Base-by-base conservation (phyloP, 2,797 vertebrate genomes). In the Gymnocypris eckloni region DNA sequence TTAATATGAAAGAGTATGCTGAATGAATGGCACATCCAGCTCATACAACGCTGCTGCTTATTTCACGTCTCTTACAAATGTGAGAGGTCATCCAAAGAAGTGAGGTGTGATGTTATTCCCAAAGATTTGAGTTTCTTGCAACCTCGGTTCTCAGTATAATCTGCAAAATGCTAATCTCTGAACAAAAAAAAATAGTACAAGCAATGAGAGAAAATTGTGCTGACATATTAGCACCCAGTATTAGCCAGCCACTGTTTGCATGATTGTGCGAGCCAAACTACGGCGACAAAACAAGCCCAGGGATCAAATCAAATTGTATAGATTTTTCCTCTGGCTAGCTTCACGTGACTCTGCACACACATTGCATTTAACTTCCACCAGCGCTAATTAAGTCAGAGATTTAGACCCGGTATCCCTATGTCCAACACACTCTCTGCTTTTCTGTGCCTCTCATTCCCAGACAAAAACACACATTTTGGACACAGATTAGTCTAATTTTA, bases 331-430 rank as follows among this genome's bases (percentile, higher is more conserved):
- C 39, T 69, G 50, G 78, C 66, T 84, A 59, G 80, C 86, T 94
- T 94, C 93, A 94, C 92, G 91, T 95, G 94, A 93, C 82, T 10
- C 3, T 3, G 1, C 91, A 90, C 87, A 93, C 94, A 94, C 92
- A 92, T 92, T 93, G 92, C 90, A 89, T 89, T 90, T 79, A 78
- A 87, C 87, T 86, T 88, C 61, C 86, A 88, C 88, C 86, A 86
- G 87, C 76, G 85, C 86, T 93, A 94, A 95, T 93, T 88, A 86
- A 92, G 54, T 84, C 91, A 81, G 92, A 89, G 28, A 45, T 71
- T 79, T 87, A 90, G 86, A 91, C 81, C 86, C 66, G n/a, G 8
- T 52, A 37, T 83, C 75, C 79, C 81, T 73, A 87, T 78, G 50
- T 61, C 64, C 33, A 16, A 76, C 37, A 82, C 83, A 78, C 84